A percentile compares a stretch with the other conserved stretches of the same genome.
phyloP scores from a whole-genome alignment of 2,888 invertebrate species.

The Thymelicus lineola region DNA sequence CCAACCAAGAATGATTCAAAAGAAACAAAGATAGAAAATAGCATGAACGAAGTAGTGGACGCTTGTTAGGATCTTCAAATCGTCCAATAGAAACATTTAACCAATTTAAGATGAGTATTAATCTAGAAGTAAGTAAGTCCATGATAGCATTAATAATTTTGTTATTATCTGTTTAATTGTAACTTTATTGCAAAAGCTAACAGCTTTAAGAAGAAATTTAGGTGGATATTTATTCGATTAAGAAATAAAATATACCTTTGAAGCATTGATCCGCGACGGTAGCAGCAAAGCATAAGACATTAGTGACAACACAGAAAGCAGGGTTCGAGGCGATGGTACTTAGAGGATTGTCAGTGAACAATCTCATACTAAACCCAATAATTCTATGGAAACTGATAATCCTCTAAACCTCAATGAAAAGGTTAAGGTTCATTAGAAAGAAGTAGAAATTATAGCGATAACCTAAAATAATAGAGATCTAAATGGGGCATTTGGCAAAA shows the following conservation, averaged over 20 bases:
- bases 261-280: constrained; percentile 79
- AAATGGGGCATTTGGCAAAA: constrained; percentile 20
- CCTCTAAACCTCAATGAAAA: constrained; percentile 56
- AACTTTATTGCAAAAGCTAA: constrained; percentile 68
- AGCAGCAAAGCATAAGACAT: constrained; percentile 82
- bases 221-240: constrained; percentile 58
- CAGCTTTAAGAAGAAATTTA: constrained; percentile 60
- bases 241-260: constrained; percentile 72
- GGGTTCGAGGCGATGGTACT: constrained; percentile 55
- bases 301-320: constrained; percentile 79
- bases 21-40: too few species aligned
- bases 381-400: constrained; percentile 51
- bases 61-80: too few species aligned
- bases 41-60: not conserved
- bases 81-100: constrained; percentile 1
- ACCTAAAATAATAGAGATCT: constrained; percentile 17
- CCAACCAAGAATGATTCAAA: too few species aligned
- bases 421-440: constrained; percentile 60
- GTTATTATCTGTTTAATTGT: constrained; percentile 42
- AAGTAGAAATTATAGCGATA: constrained; percentile 48
- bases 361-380: constrained; percentile 41
- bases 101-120: constrained; percentile 19
- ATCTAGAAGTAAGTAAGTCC: constrained; percentile 32
- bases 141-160: constrained; percentile 40
- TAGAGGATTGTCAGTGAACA: constrained; percentile 59